A percentile compares a stretch with the other conserved stretches of the same genome.
Evolutionary conservation across 2,113 vertebrate genomes (phyloP).

Genomic region (Naja naja): DNA sequence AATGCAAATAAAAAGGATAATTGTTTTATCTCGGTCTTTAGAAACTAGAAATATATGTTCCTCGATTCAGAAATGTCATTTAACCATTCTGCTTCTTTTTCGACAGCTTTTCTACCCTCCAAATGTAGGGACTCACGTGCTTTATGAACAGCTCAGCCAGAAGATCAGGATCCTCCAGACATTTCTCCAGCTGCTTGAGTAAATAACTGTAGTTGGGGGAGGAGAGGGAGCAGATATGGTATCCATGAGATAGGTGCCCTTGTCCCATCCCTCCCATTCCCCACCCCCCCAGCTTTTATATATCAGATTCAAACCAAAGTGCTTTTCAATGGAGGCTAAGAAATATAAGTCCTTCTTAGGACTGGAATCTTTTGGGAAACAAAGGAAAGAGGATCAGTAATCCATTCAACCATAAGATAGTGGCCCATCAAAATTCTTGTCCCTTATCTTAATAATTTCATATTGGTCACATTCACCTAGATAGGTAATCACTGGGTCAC

Average conservation of each 20-base stretch:
- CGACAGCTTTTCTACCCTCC: neutral
- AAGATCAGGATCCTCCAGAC: conserved; percentile 84
- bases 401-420: neutral
- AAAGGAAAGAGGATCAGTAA: neutral
- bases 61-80: neutral
- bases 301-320: neutral
- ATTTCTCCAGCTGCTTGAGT: conserved; percentile 85
- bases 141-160: conserved; percentile 91
- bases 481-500: neutral
- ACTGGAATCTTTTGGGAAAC: neutral
- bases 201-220: conserved; percentile 76
- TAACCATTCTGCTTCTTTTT: neutral
- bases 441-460: neutral
- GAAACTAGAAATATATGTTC: neutral
- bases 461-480: neutral
- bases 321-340: neutral
- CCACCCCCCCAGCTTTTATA: neutral
- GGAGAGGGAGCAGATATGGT: neutral
- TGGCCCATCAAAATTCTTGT: neutral
- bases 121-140: conserved; percentile 78
- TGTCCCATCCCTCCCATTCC: neutral
- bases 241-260: neutral
- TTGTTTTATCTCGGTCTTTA: neutral
- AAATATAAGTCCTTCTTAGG: neutral
- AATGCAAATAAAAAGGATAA: neutral